Percentiles rank a stretch among this genome's conserved stretches.
Conservation (phyloP, 2,888 invertebrate species). For the Diachrysia chrysitis region DNA sequence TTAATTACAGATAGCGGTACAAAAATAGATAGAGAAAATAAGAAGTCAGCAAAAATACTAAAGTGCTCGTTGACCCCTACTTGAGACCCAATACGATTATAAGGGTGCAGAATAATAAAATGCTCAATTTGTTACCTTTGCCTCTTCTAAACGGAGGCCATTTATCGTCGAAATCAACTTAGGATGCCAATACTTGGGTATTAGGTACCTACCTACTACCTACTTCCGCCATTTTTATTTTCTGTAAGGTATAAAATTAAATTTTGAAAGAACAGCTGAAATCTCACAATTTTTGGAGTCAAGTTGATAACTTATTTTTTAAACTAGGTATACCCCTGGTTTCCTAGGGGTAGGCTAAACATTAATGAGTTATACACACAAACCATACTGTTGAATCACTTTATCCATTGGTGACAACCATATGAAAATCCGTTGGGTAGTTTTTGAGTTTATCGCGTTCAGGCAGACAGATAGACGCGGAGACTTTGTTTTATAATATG, state of each 20-base stretch:
- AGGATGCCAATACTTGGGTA: conserved; percentile 55
- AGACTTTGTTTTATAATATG: no score
- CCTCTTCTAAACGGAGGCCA: conserved; percentile 70
- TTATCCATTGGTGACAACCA: no score
- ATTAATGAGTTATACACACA: no score
- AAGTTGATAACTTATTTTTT: no score
- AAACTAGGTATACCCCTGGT: no score
- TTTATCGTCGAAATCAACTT: conserved; percentile 74
- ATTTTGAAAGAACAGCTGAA: conserved; percentile 13
- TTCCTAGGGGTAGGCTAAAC: no score
- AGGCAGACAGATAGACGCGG: no score
- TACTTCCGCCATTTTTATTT: conserved; percentile 40
- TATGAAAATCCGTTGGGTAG: no score
- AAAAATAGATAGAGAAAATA: conserved; percentile 35
- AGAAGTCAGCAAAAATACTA: conserved; percentile 48
- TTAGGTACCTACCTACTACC: conserved; percentile 31
- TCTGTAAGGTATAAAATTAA: conserved; percentile 19
- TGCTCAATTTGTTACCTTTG: conserved; percentile 80
- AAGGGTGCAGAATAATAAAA: conserved; percentile 82
- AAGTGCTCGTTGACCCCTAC: conserved; percentile 62
- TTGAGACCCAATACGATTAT: conserved; percentile 76
- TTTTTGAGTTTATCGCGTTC: no score
- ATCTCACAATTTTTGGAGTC: neutral
- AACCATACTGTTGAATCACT: no score
- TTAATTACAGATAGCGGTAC: conserved; percentile 30